A percentile compares a stretch with the other conserved stretches of the same genome.
Evolutionary conservation across 2,888 invertebrate species (phyloP).

Genomic region (Chrysotoxum bicinctum): DNA sequence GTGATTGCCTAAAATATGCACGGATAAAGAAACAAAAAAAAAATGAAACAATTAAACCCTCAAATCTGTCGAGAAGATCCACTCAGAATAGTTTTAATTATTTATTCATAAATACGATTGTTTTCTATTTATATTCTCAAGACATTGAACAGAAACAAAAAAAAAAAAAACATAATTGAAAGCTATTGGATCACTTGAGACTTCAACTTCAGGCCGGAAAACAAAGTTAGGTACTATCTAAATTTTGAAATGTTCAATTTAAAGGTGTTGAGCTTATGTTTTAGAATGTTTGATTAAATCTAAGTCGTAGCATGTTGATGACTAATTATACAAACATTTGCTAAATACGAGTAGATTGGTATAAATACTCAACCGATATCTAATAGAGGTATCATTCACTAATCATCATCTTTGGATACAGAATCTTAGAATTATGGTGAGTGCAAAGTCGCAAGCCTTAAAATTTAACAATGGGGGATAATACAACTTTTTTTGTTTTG

Average conservation of each 20-base stretch:
- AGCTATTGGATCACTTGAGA: conserved; percentile 1
- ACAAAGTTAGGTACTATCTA: background rate
- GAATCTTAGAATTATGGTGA: conserved; percentile 54
- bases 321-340: background rate
- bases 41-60: background rate
- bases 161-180: background rate
- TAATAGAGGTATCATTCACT: conserved; percentile 48
- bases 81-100: background rate
- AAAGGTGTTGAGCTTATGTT: background rate
- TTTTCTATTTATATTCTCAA: conserved; percentile 3
- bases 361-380: background rate
- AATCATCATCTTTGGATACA: conserved; percentile 45
- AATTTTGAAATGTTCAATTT: background rate
- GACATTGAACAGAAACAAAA: background rate
- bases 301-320: background rate
- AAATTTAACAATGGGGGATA: background rate
- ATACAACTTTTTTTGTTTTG: background rate
- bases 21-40: background rate
- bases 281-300: background rate
- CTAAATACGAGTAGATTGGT: background rate
- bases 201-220: background rate
- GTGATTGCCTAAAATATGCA: background rate
- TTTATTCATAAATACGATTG: conserved; percentile 7
- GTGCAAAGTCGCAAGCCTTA: background rate
- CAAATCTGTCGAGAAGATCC: background rate